Conservation (phyloP, 2,797 vertebrate genomes). For the Oreochromis grahami region DNA sequence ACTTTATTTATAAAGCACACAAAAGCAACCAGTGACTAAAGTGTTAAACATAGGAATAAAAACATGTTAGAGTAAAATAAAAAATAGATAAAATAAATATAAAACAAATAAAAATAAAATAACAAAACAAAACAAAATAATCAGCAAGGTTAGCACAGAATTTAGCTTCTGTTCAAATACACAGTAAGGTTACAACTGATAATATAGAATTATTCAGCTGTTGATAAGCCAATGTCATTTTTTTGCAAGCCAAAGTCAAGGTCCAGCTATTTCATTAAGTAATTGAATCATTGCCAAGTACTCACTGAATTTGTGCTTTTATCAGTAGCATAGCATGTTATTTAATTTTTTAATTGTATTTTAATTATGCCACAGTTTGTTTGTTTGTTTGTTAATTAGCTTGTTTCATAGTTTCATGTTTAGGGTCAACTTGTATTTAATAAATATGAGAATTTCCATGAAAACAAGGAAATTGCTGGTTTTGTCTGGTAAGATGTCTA, state of each 20-base stretch:
- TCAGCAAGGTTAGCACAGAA: not conserved
- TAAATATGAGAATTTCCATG: not conserved
- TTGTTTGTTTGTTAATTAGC: not conserved
- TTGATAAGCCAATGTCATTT: not conserved
- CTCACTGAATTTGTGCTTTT: not conserved
- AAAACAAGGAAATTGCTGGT: not conserved
- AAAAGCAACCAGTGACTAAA: not conserved
- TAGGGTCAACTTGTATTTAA: not conserved
- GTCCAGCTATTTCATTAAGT: conserved; percentile 1
- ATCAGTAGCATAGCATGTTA: not conserved
- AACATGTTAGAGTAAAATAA: not conserved
- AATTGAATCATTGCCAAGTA: not conserved
- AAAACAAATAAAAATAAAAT: no score
- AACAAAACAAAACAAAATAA: not conserved
- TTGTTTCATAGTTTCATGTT: not conserved
- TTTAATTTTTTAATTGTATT: not conserved
- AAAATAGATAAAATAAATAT: not conserved
- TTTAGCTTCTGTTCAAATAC: not conserved
- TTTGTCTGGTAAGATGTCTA: not conserved
- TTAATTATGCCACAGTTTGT: not conserved
- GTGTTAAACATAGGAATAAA: not conserved
- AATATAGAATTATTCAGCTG: not conserved
- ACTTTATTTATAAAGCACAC: not conserved
- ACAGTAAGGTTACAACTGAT: not conserved
- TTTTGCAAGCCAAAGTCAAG: not conserved